These are phyloP conservation scores for Penelope pileata DNA, from an alignment of 2,113 vertebrate genomes.

Conservation along the genomic window DNA sequence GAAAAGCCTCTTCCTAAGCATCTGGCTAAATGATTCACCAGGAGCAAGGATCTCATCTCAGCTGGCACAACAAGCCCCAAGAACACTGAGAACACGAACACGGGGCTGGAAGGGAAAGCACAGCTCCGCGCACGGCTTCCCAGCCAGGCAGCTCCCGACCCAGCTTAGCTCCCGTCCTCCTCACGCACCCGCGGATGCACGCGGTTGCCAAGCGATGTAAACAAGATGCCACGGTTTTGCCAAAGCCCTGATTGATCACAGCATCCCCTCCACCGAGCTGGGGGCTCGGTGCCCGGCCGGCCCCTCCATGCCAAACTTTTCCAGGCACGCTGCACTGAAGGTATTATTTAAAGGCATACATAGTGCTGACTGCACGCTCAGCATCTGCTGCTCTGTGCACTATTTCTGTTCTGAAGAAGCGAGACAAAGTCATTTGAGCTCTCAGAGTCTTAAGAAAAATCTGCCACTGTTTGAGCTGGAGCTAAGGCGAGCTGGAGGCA, in stretches of 20 bases:
- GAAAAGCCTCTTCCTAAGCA: not conserved
- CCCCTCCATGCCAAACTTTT: not conserved
- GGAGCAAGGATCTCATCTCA: not conserved
- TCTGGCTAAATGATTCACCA: conserved; percentile 31
- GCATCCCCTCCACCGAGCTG: not conserved
- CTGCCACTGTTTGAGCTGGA: not conserved
- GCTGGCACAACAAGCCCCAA: not conserved
- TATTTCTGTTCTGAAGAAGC: fast-evolving
- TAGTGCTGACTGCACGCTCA: fast-evolving
- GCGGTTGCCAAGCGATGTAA: conserved; percentile 50
- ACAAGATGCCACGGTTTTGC: not conserved
- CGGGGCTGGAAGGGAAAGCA: not conserved
- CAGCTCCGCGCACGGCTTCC: not conserved
- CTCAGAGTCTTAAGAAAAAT: not conserved
- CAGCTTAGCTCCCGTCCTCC: not conserved
- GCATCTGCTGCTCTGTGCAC: fast-evolving
- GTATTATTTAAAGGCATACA: fast-evolving
- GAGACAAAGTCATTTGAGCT: not conserved
- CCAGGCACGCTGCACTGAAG: fast-evolving
- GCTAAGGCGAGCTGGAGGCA: not conserved
- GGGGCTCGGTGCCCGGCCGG: not conserved
- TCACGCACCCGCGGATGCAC: not conserved
- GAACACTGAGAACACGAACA: not conserved
- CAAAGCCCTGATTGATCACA: not conserved
- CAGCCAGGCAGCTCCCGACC: not conserved